Conservation (phyloP, 2,888 invertebrate species). For the Lasioglossum calceatum region DNA sequence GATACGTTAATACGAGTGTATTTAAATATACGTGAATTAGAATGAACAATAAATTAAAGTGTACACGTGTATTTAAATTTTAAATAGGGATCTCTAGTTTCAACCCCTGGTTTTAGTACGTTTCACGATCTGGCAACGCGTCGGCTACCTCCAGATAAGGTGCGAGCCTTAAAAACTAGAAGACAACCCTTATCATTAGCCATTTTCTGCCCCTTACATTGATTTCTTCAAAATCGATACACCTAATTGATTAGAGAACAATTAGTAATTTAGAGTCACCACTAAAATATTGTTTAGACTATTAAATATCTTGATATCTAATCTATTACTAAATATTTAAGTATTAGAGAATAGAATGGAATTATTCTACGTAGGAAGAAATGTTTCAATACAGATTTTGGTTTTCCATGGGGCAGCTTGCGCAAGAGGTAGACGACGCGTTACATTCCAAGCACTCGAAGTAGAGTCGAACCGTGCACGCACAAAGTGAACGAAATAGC, state of each 20-base stretch:
- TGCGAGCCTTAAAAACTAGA: background rate
- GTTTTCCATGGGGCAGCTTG: background rate
- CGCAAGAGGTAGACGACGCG: background rate
- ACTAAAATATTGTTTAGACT: too few relatives aligned
- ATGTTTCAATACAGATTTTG: too few relatives aligned
- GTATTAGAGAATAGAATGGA: too few relatives aligned
- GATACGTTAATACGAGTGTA: too few relatives aligned
- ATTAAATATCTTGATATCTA: too few relatives aligned
- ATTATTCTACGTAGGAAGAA: too few relatives aligned
- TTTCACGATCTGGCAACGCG: background rate
- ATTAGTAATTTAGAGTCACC: background rate
- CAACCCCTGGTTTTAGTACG: background rate
- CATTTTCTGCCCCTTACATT: too few relatives aligned
- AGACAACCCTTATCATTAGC: background rate
- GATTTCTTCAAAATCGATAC: background rate
- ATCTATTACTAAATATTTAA: too few relatives aligned
- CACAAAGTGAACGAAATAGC: constrained; percentile 15
- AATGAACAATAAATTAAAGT: too few relatives aligned
- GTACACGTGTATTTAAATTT: too few relatives aligned
- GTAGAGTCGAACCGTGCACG: background rate
- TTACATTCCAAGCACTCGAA: background rate
- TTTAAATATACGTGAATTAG: too few relatives aligned
- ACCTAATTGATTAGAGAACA: background rate
- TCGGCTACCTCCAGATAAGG: background rate
- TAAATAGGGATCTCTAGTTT: too few relatives aligned